Conservation (phyloP, 2,113 vertebrate species). For the Pachypanchax playfairii region DNA sequence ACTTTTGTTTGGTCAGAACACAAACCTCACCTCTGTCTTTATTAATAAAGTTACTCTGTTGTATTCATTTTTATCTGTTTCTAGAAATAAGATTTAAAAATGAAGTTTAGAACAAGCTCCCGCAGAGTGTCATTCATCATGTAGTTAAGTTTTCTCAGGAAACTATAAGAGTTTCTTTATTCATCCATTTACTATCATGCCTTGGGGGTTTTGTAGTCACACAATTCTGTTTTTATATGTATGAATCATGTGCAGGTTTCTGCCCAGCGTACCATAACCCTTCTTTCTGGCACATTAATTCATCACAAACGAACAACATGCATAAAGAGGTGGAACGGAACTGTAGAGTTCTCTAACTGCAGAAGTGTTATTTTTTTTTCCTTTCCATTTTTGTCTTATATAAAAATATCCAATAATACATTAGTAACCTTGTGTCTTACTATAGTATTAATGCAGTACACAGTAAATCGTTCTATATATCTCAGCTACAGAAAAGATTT, state of each 20-base stretch:
- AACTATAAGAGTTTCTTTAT: conserved; percentile 39
- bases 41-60: not conserved
- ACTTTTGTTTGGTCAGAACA: conserved; percentile 3
- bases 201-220: conserved; percentile 6
- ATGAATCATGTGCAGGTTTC: conserved; percentile 12
- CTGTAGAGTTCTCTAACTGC: conserved; percentile 16
- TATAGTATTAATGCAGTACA: not conserved
- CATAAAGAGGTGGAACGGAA: conserved; percentile 19
- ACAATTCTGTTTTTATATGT: not conserved
- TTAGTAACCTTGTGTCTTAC: conserved; percentile 1
- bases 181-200: conserved; percentile 23
- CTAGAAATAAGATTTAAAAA: not conserved
- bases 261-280: conserved; percentile 42
- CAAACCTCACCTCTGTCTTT: not conserved
- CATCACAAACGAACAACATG: conserved; percentile 45
- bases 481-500: not conserved
- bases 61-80: not conserved
- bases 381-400: conserved; percentile 7
- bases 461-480: not conserved
- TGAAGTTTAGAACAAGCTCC: conserved; percentile 17
- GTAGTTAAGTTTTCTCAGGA: conserved; percentile 19
- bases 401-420: not conserved
- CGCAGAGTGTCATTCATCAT: conserved; percentile 21
- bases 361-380: not conserved
- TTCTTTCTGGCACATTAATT: conserved; percentile 56